Evolutionary conservation across 1,140 invertebrate species (phyloP), one percentile per base, ranked within the genome.

Genomic region (Bombus consobrinus): DNA sequence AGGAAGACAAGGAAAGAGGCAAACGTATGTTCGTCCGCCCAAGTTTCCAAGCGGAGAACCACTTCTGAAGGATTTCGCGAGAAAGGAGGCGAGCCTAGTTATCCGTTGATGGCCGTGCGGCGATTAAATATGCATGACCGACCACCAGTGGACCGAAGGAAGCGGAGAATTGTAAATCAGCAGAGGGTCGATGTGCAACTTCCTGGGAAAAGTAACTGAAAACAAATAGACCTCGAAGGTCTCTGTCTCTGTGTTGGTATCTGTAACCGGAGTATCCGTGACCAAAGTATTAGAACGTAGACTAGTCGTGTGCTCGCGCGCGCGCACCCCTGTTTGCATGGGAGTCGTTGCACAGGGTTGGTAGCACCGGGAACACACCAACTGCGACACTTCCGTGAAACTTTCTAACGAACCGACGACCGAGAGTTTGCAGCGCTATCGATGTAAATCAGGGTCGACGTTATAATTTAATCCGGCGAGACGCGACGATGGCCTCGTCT

Each of bases 111-210:
- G 83, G 90, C 47, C 75, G 18, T 59, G 47, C 57, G 69, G n/a
- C 64, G 84, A 79, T 90, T 90, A 91, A 90, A 90, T 90, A 90
- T 91, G 88, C 89, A 91, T 87, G 90, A 81, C 85, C 72, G 43
- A 62, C 74, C 71, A 78, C 81, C 68, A 68, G 66, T 43, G 72
- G 62, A 43, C 73, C 79, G 86, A 81, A 85, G 81, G 80, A 78
- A 87, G 41, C 76, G 47, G 77, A 83, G 89, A 90, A 90, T 90
- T 89, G 83, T 87, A 90, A 89, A 90, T 90, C 79, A 86, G 87
- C 59, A 25, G 43, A 64, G 78, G 57, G 32, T 66, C 69, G 83
- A 74, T 71, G 83, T n/a, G 68, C 53, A 85, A 80, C 76, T 85
- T 74, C 71, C 69, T 43, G 22, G 37, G 83, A 81, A 85, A 85